Evolutionary conservation across 2,888 invertebrate genomes (phyloP), one percentile per base, ranked within the genome.

Genomic region (Coenonympha glycerion): DNA sequence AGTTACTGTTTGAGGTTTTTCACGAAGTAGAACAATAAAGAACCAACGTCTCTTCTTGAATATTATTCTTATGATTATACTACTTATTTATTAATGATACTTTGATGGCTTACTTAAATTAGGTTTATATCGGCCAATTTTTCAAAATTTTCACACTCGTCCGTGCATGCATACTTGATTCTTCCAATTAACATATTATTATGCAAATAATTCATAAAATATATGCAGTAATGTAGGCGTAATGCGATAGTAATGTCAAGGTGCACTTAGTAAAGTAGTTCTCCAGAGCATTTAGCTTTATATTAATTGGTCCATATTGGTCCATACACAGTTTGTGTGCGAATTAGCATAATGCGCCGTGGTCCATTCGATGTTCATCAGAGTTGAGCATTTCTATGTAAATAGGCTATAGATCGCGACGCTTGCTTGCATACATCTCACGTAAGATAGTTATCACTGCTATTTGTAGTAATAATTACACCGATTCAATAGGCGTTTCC

Each of bases 291-390:
- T 45, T 11, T 33, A 45, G 34, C 34, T 45, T n/a, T 45, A 45
- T 45, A 45, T 34, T 45, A 45, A 34, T 45, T 45, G 45, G 45
- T n/a, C 33, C 21, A 45, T 16, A 34, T 45, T 45, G 45, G 45
- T n/a, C 33, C 21, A 45, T 16, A 34, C 45, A 34, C 24, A 16
- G 24, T 33, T 49, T 51, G 54, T 44, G 36, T 33, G 47, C 48
- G 53, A 55, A 69, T 69, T 68, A 65, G 63, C 67, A 67, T 66
- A 65, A 66, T 65, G 62, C 58, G 57, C 57, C 55, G 58, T 58
- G 59, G 56, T 45, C 62, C 61, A 60, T 62, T 66, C 53, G 63
- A 65, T 65, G 67, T 68, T 69, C 71, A 70, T 68, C 67, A 63
- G 62, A 39, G 53, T 41, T 53, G 60, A 59, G 54, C 66, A 63